phyloP scores from a whole-genome alignment of 2,797 vertebrate species.

The Pantherophis alleghaniensis region DNA sequence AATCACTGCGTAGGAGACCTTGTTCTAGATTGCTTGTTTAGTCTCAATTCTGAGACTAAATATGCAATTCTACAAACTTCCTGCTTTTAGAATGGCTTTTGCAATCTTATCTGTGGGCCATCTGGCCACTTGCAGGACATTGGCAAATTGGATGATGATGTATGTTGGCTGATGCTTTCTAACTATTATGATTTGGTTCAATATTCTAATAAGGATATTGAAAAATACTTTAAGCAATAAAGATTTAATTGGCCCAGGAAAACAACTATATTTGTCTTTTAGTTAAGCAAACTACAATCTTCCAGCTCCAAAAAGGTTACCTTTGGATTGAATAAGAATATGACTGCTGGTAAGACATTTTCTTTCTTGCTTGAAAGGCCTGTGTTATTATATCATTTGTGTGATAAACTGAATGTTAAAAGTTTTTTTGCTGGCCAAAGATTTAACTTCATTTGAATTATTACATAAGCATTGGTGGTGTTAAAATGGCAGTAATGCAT shows the following conservation, averaged over 20 bases:
- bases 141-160: not conserved
- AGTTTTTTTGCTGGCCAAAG: not conserved
- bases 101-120: not conserved
- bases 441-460: not conserved
- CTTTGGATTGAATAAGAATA: slow-evolving; percentile 91
- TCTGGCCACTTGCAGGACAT: not conserved
- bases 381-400: not conserved
- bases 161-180: not conserved
- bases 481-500: not conserved
- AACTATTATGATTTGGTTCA: not conserved
- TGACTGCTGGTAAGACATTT: slow-evolving; percentile 82
- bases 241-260: not conserved
- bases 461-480: not conserved
- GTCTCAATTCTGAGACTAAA: not conserved
- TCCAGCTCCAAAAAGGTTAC: slow-evolving; percentile 87
- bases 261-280: slow-evolving; percentile 19
- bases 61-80: not conserved
- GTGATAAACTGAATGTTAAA: not conserved
- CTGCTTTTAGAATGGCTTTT: not conserved
- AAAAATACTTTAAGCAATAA: not conserved
- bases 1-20: not conserved
- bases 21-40: not conserved
- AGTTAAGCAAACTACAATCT: slow-evolving; percentile 63
- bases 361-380: not conserved
- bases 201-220: not conserved